Conservation (phyloP, 2,888 invertebrate species). For the Bursaphelenchus okinawaensis region DNA sequence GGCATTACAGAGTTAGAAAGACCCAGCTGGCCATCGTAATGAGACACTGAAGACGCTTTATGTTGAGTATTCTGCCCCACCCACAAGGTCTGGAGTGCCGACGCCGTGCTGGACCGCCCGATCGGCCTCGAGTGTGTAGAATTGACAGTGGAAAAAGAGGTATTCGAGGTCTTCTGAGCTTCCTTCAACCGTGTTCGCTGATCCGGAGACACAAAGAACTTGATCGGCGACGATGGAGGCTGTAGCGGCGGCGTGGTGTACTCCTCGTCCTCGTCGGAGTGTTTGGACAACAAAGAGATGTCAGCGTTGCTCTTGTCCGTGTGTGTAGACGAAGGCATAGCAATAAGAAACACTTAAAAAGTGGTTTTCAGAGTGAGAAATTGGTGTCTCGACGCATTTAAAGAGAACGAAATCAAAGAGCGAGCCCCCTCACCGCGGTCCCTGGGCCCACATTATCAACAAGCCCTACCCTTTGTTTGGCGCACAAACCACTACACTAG, state of each 20-base stretch:
- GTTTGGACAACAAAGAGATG: background rate
- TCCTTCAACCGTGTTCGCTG: background rate
- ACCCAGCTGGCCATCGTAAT: background rate
- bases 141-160: background rate
- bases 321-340: background rate
- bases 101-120: background rate
- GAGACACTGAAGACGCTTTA: background rate
- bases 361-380: background rate
- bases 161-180: background rate
- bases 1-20: background rate
- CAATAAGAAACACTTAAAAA: background rate
- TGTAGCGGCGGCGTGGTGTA: conserved; percentile 9
- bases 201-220: background rate
- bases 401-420: background rate
- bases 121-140: background rate
- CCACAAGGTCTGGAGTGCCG: background rate
- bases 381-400: background rate
- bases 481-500: background rate
- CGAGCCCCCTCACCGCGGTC: background rate
- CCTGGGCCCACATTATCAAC: background rate
- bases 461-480: background rate
- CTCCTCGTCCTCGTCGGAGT: conserved; percentile 5
- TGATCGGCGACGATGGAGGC: background rate
- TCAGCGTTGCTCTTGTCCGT: background rate
- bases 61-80: background rate